phyloP scores from a whole-genome alignment of 1,140 invertebrate genomes.

The Triops cancriformis region DNA sequence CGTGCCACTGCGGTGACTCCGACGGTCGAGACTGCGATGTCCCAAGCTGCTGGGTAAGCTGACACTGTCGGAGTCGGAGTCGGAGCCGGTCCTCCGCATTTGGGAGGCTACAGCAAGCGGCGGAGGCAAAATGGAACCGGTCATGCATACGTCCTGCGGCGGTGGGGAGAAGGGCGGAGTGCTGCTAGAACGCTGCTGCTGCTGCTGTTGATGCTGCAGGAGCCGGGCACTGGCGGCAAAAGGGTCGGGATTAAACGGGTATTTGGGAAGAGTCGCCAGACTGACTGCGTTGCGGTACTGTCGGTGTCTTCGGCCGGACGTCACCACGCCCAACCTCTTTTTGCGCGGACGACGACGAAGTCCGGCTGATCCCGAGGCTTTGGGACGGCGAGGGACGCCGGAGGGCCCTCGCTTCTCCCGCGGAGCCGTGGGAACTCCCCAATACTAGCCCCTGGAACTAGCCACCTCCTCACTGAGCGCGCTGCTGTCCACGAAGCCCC shows the following conservation, averaged over 20 bases:
- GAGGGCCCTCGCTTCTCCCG: not conserved
- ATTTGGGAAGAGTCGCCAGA: not conserved
- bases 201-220: not conserved
- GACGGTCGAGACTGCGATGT: not conserved
- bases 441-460: not conserved
- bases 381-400: constrained; percentile 6
- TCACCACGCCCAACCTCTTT: constrained; percentile 4
- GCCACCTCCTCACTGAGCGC: not conserved
- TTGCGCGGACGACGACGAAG: constrained; percentile 11
- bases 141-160: constrained; percentile 12
- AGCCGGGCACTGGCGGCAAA: not conserved
- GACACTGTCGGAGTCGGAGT: not conserved
- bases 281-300: constrained; percentile 3
- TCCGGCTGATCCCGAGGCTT: constrained; percentile 4
- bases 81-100: not conserved
- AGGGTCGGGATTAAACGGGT: not conserved
- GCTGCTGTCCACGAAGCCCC: not conserved
- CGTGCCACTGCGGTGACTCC: not conserved
- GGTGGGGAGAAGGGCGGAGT: not conserved
- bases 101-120: constrained; percentile 6
- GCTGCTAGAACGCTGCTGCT: not conserved
- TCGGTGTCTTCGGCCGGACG: not conserved
- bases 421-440: constrained; percentile 1
- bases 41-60: not conserved
- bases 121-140: not conserved